Conservation (phyloP, 2,797 vertebrate genomes). For the Gymnothorax javanicus region DNA sequence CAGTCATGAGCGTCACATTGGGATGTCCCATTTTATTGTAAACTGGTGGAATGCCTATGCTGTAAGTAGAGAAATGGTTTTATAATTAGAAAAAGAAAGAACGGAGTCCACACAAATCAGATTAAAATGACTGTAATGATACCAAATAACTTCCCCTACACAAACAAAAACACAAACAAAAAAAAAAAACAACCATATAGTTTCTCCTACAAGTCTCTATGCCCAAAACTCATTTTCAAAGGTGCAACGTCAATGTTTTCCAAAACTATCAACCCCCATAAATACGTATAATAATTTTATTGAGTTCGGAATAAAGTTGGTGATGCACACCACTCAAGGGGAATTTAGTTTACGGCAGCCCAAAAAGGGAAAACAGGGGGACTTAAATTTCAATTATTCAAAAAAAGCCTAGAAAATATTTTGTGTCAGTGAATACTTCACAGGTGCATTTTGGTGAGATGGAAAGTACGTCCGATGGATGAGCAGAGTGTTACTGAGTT, state of each 20-base stretch:
- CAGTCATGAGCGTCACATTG: neutral
- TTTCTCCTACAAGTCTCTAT: conserved; percentile 77
- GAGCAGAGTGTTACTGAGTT: conserved; percentile 52
- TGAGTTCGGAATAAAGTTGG: neutral
- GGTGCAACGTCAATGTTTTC: conserved; percentile 78
- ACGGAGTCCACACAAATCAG: neutral
- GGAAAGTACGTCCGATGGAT: conserved; percentile 65
- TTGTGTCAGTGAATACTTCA: conserved; percentile 59
- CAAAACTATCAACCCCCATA: conserved; percentile 71
- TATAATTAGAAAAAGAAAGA: neutral
- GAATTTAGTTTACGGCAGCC: conserved; percentile 70
- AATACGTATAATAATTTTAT: conserved; percentile 60
- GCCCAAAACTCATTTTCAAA: conserved; percentile 67
- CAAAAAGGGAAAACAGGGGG: conserved; percentile 40
- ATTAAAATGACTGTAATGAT: neutral
- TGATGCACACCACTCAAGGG: neutral
- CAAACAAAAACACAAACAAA: no score
- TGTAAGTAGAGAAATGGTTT: neutral
- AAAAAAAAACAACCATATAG: conserved; percentile 61
- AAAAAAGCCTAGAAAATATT: conserved; percentile 39
- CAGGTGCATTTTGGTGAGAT: conserved; percentile 51
- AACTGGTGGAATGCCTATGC: neutral
- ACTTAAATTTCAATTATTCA: conserved; percentile 34
- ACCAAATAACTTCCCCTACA: neutral
- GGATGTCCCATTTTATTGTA: neutral